Percentiles rank a stretch among this genome's conserved stretches.
Conservation (phyloP, 2,888 invertebrate species). For the Panopea generosa region DNA sequence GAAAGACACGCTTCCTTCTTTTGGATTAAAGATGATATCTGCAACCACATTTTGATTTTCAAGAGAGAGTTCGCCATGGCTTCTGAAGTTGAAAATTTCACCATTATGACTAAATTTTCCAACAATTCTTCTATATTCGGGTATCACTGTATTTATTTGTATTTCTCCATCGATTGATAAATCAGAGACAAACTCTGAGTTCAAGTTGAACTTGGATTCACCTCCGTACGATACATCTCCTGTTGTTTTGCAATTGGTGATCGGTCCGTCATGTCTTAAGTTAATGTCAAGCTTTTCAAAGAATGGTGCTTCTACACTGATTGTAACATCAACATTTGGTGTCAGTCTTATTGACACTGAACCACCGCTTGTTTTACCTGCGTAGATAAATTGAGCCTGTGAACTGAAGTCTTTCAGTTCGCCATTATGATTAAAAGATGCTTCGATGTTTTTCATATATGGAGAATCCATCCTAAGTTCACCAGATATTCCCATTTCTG, state of each 20-base stretch:
- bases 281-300: slow-evolving; percentile 25
- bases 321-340: slow-evolving; percentile 12
- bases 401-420: slow-evolving; percentile 8
- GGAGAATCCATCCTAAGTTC: slow-evolving; percentile 41
- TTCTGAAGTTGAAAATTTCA: too few relatives aligned
- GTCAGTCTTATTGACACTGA: slow-evolving; percentile 2
- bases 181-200: background rate
- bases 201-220: slow-evolving; percentile 5
- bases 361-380: slow-evolving; percentile 12
- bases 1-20: background rate
- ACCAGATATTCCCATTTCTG: slow-evolving; percentile 26
- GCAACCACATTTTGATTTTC: background rate
- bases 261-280: slow-evolving; percentile 9
- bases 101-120: too few relatives aligned
- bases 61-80: background rate
- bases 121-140: background rate
- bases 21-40: background rate
- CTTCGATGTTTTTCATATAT: slow-evolving; percentile 25
- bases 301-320: slow-evolving; percentile 22
- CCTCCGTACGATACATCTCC: slow-evolving; percentile 24
- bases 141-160: background rate
- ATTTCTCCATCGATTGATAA: background rate
- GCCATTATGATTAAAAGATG: slow-evolving; percentile 32
- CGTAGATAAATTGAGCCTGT: slow-evolving; percentile 22
- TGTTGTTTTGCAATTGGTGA: slow-evolving; percentile 10